Evolutionary conservation across 1,140 invertebrate species (phyloP).

Genomic region (Trichonephila clavipes): DNA sequence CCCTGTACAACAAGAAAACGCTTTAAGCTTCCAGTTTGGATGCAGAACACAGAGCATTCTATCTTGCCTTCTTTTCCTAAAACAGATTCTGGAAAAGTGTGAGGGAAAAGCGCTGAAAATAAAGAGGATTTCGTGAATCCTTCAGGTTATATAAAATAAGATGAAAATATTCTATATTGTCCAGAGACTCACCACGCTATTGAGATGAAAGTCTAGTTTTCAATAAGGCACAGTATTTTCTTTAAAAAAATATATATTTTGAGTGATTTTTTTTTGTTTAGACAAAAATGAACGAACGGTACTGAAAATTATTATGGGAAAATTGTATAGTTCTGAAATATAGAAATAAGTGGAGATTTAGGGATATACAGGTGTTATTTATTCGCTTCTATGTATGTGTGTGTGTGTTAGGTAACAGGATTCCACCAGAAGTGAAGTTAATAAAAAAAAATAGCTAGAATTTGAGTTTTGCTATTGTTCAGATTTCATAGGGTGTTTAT

Average conservation of each 20-base stretch:
- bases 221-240: no score
- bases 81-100: not conserved
- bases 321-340: not conserved
- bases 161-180: not conserved
- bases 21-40: constrained; percentile 26
- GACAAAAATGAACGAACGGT: not conserved
- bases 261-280: not conserved
- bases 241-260: not conserved
- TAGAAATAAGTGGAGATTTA: not conserved
- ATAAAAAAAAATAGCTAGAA: no score
- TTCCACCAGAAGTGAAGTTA: no score
- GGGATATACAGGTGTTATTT: not conserved
- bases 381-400: not conserved
- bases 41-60: not conserved
- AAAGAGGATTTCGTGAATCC: not conserved
- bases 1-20: not conserved
- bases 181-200: not conserved
- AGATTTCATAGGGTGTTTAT: no score
- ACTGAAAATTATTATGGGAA: not conserved
- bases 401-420: not conserved
- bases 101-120: not conserved
- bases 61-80: not conserved
- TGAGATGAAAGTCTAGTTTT: not conserved
- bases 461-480: no score
- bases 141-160: not conserved